Percentiles rank a stretch among this genome's conserved stretches.
phyloP scores from a whole-genome alignment of 2,888 invertebrate species.

The Drosophila quinaria region DNA sequence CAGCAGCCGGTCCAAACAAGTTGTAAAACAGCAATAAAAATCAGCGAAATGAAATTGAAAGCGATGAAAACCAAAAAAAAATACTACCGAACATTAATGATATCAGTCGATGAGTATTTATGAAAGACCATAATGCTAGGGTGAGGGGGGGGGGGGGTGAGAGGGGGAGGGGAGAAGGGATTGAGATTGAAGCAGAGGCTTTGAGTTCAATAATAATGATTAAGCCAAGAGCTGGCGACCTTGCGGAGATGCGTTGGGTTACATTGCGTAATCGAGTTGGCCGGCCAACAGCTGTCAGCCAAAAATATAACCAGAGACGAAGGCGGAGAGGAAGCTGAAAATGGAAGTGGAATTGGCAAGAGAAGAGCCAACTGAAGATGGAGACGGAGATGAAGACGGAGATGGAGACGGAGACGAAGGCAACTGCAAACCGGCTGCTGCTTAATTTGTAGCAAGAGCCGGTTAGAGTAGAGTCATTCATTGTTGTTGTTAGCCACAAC shows the following conservation, averaged over 20 bases:
- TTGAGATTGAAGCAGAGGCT: neutral
- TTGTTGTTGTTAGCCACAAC: slow-evolving; percentile 20
- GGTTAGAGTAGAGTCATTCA: slow-evolving; percentile 39
- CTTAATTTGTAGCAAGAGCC: slow-evolving; percentile 56
- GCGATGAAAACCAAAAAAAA: slow-evolving; percentile 44
- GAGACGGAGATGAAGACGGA: slow-evolving; percentile 1
- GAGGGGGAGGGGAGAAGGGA: neutral
- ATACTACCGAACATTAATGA: slow-evolving; percentile 34
- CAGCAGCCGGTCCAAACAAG: slow-evolving; percentile 55
- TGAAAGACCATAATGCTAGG: slow-evolving; percentile 21
- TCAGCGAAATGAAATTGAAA: slow-evolving; percentile 75
- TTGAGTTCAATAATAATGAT: slow-evolving; percentile 63
- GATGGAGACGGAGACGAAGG: slow-evolving; percentile 4
- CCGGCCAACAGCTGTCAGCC: slow-evolving; percentile 40
- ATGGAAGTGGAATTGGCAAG: slow-evolving; percentile 5
- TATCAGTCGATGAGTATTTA: slow-evolving; percentile 32
- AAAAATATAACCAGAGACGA: slow-evolving; percentile 17
- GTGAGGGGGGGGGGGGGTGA: too few relatives aligned
- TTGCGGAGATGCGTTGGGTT: slow-evolving; percentile 70
- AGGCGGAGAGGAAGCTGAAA: neutral
- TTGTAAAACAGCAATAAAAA: slow-evolving; percentile 77
- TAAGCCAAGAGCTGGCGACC: slow-evolving; percentile 59
- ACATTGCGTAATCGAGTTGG: slow-evolving; percentile 66
- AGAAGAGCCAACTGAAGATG: slow-evolving; percentile 1
- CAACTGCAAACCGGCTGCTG: slow-evolving; percentile 61